Percentiles rank a stretch among this genome's conserved stretches.
Evolutionary conservation across 1,140 invertebrate genomes (phyloP).

Genomic region (Meloidogyne floridensis): DNA sequence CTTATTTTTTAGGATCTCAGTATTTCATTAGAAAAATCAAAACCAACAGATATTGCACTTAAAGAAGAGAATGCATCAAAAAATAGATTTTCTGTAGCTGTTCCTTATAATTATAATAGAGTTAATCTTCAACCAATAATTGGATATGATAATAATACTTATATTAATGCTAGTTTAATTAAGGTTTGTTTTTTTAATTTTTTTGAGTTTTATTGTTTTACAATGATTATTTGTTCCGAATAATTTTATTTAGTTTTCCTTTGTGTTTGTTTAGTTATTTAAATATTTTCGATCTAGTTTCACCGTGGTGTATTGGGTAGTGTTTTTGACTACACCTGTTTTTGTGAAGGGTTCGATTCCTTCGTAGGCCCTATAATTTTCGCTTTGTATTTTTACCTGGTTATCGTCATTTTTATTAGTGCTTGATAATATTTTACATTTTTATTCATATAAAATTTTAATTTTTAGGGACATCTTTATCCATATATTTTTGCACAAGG

Average conservation of each 20-base stretch:
- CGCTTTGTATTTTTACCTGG: no score
- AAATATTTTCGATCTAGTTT: no score
- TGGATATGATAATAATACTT: conserved; percentile 52
- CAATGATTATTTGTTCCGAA: no score
- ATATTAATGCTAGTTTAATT: conserved; percentile 59
- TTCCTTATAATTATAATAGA: conserved; percentile 60
- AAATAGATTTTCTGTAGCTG: conserved; percentile 57
- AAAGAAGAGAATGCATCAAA: conserved; percentile 58
- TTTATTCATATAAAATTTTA: neutral
- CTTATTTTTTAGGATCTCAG: conserved; percentile 33
- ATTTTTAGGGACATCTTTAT: conserved; percentile 60
- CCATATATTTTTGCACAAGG: conserved; percentile 69
- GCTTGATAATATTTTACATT: no score
- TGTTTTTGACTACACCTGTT: neutral
- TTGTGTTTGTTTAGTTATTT: no score
- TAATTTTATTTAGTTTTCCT: no score
- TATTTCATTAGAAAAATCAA: conserved; percentile 45
- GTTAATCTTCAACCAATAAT: conserved; percentile 56
- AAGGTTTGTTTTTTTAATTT: conserved; percentile 40
- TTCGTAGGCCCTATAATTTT: no score
- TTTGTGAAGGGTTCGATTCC: neutral
- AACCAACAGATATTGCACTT: conserved; percentile 43
- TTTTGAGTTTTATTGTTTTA: neutral
- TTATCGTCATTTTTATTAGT: no score
- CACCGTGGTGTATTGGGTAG: no score